Percentiles rank a stretch among this genome's conserved stretches.
Conservation (phyloP, 2,888 invertebrate species). For the Trachelus iudaicus region DNA sequence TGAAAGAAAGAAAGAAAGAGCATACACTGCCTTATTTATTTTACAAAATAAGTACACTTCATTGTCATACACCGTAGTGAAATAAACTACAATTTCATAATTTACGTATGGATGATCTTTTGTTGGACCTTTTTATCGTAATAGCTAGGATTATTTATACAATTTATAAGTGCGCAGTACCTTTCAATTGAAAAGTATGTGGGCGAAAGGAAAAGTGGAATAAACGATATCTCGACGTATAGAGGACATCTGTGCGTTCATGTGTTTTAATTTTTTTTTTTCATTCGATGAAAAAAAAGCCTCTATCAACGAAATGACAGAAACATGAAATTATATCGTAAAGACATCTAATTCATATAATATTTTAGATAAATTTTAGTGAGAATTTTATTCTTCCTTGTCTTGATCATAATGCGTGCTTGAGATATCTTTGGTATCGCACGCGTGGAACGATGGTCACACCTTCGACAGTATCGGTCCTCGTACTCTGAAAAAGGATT, state of each 20-base stretch:
- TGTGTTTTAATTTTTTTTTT: slow-evolving; percentile 18
- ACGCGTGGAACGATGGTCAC: not conserved
- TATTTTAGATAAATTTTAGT: slow-evolving; percentile 48
- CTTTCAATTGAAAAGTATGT: not conserved
- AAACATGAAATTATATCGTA: slow-evolving; percentile 52
- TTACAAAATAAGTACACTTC: slow-evolving; percentile 56
- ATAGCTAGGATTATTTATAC: not conserved
- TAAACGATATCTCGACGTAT: not conserved
- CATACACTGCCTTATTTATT: slow-evolving; percentile 65
- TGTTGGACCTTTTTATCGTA: not conserved
- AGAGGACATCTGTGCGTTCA: slow-evolving; percentile 18
- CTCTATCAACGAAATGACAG: slow-evolving; percentile 34
- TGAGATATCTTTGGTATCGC: slow-evolving; percentile 1
- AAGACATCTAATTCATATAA: slow-evolving; percentile 28
- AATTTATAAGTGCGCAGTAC: not conserved
- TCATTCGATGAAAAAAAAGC: slow-evolving; percentile 13
- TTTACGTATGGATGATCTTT: slow-evolving; percentile 17
- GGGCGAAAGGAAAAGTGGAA: not conserved
- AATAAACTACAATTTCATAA: slow-evolving; percentile 57
- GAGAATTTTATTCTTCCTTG: slow-evolving; percentile 14
- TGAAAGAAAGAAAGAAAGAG: slow-evolving; percentile 27
- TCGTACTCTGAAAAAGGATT: not conserved
- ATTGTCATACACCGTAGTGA: slow-evolving; percentile 55
- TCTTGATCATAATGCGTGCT: not conserved
- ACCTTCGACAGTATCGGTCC: too few relatives aligned